Evolutionary conservation across 2,888 invertebrate genomes (phyloP), one percentile per base, ranked within the genome.

Genomic region (Halictus ligatus): DNA sequence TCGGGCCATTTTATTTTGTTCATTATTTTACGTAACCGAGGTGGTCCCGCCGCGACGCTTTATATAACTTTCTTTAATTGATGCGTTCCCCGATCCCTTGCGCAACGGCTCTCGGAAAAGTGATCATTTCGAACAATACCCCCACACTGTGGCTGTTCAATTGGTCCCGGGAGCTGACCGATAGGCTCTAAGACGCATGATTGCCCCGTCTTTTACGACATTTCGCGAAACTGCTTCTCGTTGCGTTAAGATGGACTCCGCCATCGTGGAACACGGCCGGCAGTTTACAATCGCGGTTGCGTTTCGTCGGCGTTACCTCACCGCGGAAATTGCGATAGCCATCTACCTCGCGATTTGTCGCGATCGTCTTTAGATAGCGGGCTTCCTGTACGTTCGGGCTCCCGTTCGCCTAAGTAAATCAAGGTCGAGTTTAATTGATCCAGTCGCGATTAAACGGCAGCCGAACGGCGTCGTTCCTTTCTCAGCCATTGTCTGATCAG

Each of bases 281-380:
- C 76, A 67, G 18, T 75, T 79, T 81, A 77, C 81, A 80, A 75
- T 80, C 76, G 35, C 73, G 78, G 60, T 80, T 81, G 64, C 86
- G 67, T 69, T 78, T 76, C 60, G 71, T 29, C 54, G 54, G 79
- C 77, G 78, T 90, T 84, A 81, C 85, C 80, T 84, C 86, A 89
- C 83, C 85, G 83, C 88, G 89, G 89, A 89, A 89, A 88, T 85
- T 71, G 50, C 85, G 89, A 87, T 89, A 90, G 75, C 76, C 78
- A 89, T 90, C 89, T 84, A 60, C 81, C 84, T 83, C 29, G 67
- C 86, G 81, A 87, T 86, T 84, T 83, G 77, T 81, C 83, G 80
- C 76, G 86, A 87, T 87, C 85, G 86, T 85, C 85, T 85, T 81
- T 64, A 64, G 86, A 86, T 86, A 86, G 76, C 73, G 54, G 21